These are phyloP conservation scores for Microcebus murinus DNA, from an alignment of 2,113 vertebrate genomes.

Conservation along the genomic window DNA sequence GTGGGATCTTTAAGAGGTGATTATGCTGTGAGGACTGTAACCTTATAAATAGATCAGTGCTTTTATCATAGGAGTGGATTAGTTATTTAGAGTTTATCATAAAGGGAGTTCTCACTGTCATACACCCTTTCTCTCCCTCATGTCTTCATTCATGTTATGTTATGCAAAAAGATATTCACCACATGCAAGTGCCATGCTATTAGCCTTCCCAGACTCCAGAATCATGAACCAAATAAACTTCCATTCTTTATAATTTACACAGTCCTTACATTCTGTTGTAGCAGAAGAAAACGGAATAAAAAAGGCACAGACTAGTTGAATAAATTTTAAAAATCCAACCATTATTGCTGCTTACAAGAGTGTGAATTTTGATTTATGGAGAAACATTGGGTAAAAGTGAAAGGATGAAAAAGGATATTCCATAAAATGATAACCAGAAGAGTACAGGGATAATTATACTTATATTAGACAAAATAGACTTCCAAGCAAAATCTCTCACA, in stretches of 20 bases:
- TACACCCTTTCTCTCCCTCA: neutral
- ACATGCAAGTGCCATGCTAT: neutral
- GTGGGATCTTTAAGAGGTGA: no score
- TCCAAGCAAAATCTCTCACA: neutral
- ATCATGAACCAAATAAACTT: neutral
- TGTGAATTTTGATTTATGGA: neutral
- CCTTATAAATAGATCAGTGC: no score
- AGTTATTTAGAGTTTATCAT: no score
- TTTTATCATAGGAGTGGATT: no score
- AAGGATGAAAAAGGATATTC: neutral
- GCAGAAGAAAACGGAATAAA: neutral
- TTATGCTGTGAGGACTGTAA: no score
- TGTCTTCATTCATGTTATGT: neutral
- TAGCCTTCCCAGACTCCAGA: neutral
- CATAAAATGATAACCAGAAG: neutral
- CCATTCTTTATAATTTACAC: neutral
- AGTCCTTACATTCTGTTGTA: neutral
- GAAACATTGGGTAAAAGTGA: neutral
- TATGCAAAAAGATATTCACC: neutral
- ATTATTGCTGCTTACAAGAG: neutral
- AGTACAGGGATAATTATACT: neutral
- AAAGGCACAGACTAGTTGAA: neutral
- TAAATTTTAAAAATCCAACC: neutral
- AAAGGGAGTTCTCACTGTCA: neutral
- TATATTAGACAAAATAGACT: neutral